Evolutionary conservation across 2,113 vertebrate species (phyloP).

Genomic region (Percopsis transmontana): DNA sequence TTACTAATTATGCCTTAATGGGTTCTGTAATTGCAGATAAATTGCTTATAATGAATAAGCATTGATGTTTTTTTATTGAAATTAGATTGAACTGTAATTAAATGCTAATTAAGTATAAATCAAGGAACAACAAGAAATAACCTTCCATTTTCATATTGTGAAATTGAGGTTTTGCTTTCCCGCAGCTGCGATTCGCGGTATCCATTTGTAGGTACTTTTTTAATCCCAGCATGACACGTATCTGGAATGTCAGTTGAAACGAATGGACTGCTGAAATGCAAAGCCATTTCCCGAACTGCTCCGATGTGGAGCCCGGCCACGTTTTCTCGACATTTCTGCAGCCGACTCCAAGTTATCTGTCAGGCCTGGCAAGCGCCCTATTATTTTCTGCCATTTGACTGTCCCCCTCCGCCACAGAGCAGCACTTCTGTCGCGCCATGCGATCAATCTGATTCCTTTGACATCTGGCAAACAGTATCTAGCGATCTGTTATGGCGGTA

Average conservation of each 20-base stretch:
- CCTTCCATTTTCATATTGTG: conserved; percentile 28
- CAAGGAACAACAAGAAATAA: conserved; percentile 40
- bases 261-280: conserved; percentile 59
- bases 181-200: conserved; percentile 47
- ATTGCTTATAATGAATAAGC: conserved; percentile 73
- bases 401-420: conserved; percentile 57
- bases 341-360: conserved; percentile 71
- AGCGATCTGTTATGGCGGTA: conserved; percentile 70
- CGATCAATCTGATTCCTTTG: conserved; percentile 74
- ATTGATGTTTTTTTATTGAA: conserved; percentile 73
- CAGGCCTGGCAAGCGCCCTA: conserved; percentile 65
- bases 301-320: conserved; percentile 58
- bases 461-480: conserved; percentile 65
- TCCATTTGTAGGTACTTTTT: conserved; percentile 46
- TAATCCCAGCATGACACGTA: conserved; percentile 44
- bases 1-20: conserved; percentile 76
- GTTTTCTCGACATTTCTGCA: conserved; percentile 61
- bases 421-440: conserved; percentile 60
- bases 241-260: conserved; percentile 64
- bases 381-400: conserved; percentile 76
- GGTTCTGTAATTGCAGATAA: conserved; percentile 75
- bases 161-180: conserved; percentile 32
- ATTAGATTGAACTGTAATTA: conserved; percentile 77
- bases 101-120: conserved; percentile 74
- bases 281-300: conserved; percentile 66